Evolutionary conservation across 2,113 vertebrate species (phyloP), one percentile per base, ranked within the genome.

Genomic region (Eubucco bourcierii): DNA sequence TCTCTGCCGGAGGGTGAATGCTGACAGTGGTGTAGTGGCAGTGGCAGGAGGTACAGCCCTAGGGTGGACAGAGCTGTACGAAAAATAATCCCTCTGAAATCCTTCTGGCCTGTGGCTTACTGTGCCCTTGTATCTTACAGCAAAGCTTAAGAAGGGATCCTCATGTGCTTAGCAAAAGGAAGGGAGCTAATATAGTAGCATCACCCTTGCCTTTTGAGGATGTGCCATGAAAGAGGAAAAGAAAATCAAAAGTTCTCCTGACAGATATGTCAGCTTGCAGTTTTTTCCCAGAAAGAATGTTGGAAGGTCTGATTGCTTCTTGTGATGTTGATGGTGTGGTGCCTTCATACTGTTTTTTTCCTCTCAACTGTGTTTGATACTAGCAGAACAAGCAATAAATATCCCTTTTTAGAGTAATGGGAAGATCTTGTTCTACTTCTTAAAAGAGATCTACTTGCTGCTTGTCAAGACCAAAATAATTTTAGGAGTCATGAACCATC

Each of bases 1-100:
- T 14, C n/a, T 31, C n/a, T 73, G 13, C 5, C 4, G 28, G 2
- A 4, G 20, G 27, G 19, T 33, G 25, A 66, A 21, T 0, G 0
- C 31, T 61, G 55, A 18, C 23, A 68, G 3, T 33, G 18, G 13
- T 24, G 23, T 2, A 1, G 13, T 88, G 34, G 39, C 75, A 12
- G 3, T 56, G 71, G 33, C 27, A 81, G 29, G 33, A 28, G 18
- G 7, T 34, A 9, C 29, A n/a, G 33, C 27, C 41, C 23, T 0
- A 0, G 33, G 33, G 10, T 29, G 28, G 18, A 60, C 29, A 84
- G 27, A 7, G 5, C 9, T 59, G 17, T 11, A 37, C 12, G 34
- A 16, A 88, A 41, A 10, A 10, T 0, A 3, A 6, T 29, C 23
- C 9, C n/a, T 33, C 64, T 70, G 20, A 53, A 74, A 68, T 64